phyloP scores from a whole-genome alignment of 2,888 invertebrate genomes.

The Lithophane ornitopus region DNA sequence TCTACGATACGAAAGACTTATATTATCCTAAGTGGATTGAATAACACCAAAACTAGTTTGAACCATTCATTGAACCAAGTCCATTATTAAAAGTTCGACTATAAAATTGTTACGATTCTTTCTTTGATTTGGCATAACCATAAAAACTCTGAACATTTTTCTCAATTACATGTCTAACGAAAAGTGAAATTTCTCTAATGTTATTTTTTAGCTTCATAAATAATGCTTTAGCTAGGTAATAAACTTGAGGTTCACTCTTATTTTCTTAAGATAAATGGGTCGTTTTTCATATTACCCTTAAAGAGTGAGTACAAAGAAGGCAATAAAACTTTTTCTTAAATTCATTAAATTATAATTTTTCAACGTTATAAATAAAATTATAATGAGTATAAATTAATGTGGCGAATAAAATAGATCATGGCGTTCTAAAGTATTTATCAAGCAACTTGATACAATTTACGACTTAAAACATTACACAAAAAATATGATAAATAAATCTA shows the following conservation, averaged over 20 bases:
- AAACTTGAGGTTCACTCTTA: conserved; percentile 70
- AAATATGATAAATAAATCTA: conserved; percentile 24
- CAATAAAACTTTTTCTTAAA: conserved; percentile 22
- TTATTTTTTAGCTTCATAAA: conserved; percentile 71
- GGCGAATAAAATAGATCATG: conserved; percentile 14
- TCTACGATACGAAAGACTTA: conserved; percentile 27
- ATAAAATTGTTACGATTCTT: conserved; percentile 5
- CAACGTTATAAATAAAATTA: conserved; percentile 11
- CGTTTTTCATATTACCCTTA: conserved; percentile 29
- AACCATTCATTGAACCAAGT: conserved; percentile 1
- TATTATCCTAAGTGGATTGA: conserved; percentile 5
- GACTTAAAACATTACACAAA: conserved; percentile 1
- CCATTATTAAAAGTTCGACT: conserved; percentile 24
- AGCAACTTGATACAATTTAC: conserved; percentile 23
- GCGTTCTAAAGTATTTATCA: conserved; percentile 26
- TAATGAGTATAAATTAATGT: conserved; percentile 32
- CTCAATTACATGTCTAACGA: conserved; percentile 59
- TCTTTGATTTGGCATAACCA: conserved; percentile 10
- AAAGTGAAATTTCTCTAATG: conserved; percentile 69
- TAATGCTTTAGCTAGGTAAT: conserved; percentile 69
- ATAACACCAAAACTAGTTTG: conserved; percentile 25
- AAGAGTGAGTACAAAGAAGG: conserved; percentile 2
- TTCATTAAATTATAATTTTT: conserved; percentile 36
- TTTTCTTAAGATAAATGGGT: conserved; percentile 70
- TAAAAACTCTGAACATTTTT: conserved; percentile 55